Evolutionary conservation across 2,113 vertebrate species (phyloP).

Genomic region (Choloepus hoffmanni): DNA sequence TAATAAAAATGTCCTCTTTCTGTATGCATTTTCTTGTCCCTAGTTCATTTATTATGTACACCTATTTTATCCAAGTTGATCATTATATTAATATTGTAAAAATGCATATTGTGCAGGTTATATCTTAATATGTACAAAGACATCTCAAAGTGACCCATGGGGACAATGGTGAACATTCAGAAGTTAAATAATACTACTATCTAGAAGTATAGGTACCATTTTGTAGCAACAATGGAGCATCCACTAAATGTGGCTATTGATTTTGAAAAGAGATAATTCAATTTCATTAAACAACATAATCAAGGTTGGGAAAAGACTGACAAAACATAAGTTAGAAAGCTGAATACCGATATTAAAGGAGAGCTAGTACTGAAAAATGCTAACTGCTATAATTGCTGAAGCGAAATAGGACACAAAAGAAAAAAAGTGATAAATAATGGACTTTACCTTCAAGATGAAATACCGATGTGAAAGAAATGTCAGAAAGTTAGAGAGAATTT

Average conservation of each 20-base stretch:
- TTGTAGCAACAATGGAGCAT: conserved; percentile 13
- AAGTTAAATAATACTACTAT: not conserved
- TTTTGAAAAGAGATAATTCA: conserved; percentile 53
- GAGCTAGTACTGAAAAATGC: not conserved
- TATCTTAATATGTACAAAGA: not conserved
- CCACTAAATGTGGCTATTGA: not conserved
- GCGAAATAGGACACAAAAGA: not conserved
- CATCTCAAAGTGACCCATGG: not conserved
- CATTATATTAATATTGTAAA: not conserved
- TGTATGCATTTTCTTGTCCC: not conserved
- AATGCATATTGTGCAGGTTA: not conserved
- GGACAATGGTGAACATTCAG: not conserved
- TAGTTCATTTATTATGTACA: not conserved
- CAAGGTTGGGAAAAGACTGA: not conserved
- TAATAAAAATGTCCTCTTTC: not conserved
- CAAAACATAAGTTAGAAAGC: conserved; percentile 57
- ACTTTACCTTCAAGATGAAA: conserved; percentile 9
- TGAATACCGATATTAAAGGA: conserved; percentile 20
- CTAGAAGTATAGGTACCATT: not conserved
- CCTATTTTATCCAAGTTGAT: not conserved
- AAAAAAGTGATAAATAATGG: not conserved
- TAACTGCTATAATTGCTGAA: conserved; percentile 3
- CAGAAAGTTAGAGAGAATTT: not conserved
- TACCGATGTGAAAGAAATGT: not conserved
- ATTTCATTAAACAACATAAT: conserved; percentile 63